Evolutionary conservation across 2,888 invertebrate genomes (phyloP).

Genomic region (Orthonychiurus folsomi): DNA sequence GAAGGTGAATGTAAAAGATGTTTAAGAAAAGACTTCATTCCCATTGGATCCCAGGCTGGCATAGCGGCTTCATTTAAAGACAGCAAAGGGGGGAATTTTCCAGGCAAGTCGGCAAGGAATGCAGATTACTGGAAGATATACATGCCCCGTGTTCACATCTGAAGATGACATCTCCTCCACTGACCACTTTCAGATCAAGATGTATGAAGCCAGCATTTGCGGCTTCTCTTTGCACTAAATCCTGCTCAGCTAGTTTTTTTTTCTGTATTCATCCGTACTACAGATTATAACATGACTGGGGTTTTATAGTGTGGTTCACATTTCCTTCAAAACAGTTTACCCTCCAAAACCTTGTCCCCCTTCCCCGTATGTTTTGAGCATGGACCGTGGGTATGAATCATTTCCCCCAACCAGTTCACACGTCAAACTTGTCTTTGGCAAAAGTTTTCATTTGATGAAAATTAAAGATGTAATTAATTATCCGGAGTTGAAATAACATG

Average conservation of each 20-base stretch:
- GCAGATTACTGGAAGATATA: constrained; percentile 38
- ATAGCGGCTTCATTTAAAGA: not conserved
- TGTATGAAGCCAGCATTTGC: not conserved
- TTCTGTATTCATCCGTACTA: not conserved
- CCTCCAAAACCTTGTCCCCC: not conserved
- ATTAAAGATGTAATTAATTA: not conserved
- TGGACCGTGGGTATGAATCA: not conserved
- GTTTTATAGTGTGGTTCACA: not conserved
- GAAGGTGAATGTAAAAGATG: constrained; percentile 6
- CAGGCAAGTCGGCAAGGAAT: constrained; percentile 23
- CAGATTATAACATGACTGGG: too few species aligned
- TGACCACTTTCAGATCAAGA: not conserved
- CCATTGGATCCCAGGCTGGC: not conserved
- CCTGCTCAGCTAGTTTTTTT: constrained; percentile 1
- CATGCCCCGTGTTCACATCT: constrained; percentile 9
- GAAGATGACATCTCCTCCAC: constrained; percentile 1
- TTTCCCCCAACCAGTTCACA: not conserved
- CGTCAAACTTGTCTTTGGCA: not conserved
- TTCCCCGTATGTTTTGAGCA: not conserved
- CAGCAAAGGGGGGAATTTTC: not conserved
- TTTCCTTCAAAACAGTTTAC: not conserved
- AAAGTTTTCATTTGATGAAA: constrained; percentile 1
- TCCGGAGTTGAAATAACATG: not conserved
- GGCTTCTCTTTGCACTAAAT: not conserved
- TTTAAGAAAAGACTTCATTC: constrained; percentile 6